Evolutionary conservation across 2,888 invertebrate species (phyloP).

Genomic region (Drosophila fulvimacula): DNA sequence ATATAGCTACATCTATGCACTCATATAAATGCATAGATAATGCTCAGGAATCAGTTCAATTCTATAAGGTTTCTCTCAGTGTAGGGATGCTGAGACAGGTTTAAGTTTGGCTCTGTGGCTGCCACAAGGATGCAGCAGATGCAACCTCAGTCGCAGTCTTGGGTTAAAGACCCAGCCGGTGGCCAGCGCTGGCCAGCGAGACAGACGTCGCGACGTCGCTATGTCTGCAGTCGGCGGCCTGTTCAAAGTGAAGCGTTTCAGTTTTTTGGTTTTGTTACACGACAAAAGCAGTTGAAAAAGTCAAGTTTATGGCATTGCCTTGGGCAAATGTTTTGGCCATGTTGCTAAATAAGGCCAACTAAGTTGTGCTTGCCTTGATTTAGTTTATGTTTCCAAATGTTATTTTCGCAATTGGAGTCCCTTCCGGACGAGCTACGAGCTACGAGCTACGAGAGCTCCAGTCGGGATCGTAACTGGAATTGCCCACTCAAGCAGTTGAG

Average conservation of each 20-base stretch:
- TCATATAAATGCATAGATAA: too few relatives aligned
- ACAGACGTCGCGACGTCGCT: conserved; percentile 49
- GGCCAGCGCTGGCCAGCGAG: background rate
- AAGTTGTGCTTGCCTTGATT: conserved; percentile 21
- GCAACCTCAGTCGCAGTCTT: conserved; percentile 8
- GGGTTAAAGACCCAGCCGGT: conserved; percentile 58
- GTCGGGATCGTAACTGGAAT: background rate
- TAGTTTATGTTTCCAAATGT: conserved; percentile 1
- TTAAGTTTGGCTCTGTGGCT: conserved; percentile 15
- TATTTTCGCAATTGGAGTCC: background rate
- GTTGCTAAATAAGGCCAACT: conserved; percentile 20
- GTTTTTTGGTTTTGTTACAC: background rate
- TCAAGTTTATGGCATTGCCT: conserved; percentile 29
- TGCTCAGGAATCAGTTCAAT: too few relatives aligned
- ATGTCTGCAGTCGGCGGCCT: conserved; percentile 71
- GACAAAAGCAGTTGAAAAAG: conserved; percentile 19
- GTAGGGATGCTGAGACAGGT: conserved; percentile 32
- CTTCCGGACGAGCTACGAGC: background rate
- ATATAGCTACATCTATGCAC: too few relatives aligned
- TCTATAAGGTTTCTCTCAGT: background rate
- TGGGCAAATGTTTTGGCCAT: conserved; percentile 6
- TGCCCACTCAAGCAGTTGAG: background rate
- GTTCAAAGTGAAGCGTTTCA: conserved; percentile 59
- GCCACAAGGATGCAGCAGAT: conserved; percentile 33
- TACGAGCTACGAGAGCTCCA: too few relatives aligned